phyloP scores from a whole-genome alignment of 2,113 vertebrate genomes.

The Castor canadensis region DNA sequence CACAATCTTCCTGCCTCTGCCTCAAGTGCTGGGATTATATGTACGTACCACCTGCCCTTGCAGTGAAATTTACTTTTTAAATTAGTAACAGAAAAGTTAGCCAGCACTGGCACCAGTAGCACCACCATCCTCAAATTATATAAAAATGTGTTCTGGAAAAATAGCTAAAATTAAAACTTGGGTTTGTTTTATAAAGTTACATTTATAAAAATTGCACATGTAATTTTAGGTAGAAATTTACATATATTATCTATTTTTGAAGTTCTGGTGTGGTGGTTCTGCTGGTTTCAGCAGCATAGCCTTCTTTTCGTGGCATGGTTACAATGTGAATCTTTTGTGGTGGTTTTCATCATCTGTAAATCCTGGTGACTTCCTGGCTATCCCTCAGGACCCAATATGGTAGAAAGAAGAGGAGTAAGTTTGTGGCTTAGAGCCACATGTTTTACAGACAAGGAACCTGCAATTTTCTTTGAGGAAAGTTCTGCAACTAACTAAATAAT shows the following conservation, averaged over 20 bases:
- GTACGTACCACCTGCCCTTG: not conserved
- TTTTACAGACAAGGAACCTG: not conserved
- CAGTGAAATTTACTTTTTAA: slow-evolving; percentile 39
- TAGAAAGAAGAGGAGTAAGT: not conserved
- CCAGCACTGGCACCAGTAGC: not conserved
- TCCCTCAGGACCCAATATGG: not conserved
- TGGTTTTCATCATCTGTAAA: not conserved
- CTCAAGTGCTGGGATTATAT: not conserved
- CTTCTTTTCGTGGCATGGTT: not conserved
- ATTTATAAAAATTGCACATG: not conserved
- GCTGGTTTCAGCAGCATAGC: not conserved
- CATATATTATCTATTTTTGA: not conserved
- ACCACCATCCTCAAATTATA: not conserved
- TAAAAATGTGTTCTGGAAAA: not conserved
- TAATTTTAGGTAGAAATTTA: not conserved
- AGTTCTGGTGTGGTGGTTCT: not conserved
- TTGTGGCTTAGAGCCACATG: not conserved
- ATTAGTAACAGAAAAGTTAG: slow-evolving; percentile 39
- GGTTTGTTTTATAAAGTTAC: slow-evolving; percentile 23
- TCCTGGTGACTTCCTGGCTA: not conserved
- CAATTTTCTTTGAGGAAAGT: slow-evolving; percentile 28
- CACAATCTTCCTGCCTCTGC: not conserved
- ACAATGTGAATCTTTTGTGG: not conserved
- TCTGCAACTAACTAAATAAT: not conserved
- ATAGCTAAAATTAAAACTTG: not conserved